phyloP scores from a whole-genome alignment of 2,797 vertebrate genomes.

The Enteromius anoplus region DNA sequence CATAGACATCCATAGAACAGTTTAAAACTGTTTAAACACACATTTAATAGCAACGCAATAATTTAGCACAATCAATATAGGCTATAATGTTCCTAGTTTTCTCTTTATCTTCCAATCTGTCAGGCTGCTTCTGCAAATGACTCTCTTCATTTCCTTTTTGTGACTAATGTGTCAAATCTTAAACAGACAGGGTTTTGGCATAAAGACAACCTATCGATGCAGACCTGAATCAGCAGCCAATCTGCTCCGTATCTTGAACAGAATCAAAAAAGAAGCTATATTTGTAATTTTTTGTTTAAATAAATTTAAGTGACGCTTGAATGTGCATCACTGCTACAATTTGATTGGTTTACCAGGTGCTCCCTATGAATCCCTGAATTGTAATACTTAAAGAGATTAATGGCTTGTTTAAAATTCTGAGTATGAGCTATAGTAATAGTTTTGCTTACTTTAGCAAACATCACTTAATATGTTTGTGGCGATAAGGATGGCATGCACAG shows the following conservation, averaged over 20 bases:
- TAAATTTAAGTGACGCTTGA: background rate
- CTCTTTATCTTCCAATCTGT: background rate
- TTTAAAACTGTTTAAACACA: background rate
- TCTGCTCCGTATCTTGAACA: conserved; percentile 66
- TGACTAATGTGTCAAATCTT: conserved; percentile 6
- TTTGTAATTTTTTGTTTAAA: conserved; percentile 47
- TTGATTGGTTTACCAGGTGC: background rate
- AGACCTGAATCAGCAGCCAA: conserved; percentile 62
- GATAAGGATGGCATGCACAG: conserved; percentile 55
- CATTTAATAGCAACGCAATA: background rate
- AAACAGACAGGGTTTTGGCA: conserved; percentile 31
- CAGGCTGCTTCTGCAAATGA: background rate
- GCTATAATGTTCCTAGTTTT: background rate
- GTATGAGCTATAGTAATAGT: background rate
- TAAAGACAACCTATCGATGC: conserved; percentile 66
- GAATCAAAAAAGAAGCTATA: conserved; percentile 74
- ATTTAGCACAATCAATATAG: background rate
- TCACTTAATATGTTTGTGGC: background rate
- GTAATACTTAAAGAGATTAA: background rate
- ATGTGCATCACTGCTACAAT: conserved; percentile 4
- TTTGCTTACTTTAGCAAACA: conserved; percentile 27
- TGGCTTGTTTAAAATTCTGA: background rate
- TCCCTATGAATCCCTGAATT: background rate
- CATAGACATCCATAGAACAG: background rate
- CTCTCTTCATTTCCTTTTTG: background rate